These are phyloP conservation scores for Pocillopora verrucosa DNA, from an alignment of 64 coral and sea anemone genomes.

Conservation along the genomic window DNA sequence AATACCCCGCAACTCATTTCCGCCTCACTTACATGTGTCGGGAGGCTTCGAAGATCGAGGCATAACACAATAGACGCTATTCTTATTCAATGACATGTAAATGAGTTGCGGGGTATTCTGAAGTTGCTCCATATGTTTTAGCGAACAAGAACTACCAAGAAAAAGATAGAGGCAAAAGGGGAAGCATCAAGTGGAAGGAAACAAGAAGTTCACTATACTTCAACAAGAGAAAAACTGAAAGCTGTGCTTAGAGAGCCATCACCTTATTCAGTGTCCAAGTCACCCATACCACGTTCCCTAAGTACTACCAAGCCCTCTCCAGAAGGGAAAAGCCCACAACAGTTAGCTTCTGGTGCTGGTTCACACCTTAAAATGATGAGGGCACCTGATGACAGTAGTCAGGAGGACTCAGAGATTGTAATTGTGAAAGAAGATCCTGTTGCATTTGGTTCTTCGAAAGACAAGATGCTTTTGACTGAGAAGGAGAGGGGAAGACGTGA, in stretches of 20 bases:
- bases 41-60: too few relatives aligned
- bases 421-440: slow-evolving; percentile 37
- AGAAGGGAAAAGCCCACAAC: slow-evolving; percentile 16
- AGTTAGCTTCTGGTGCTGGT: neutral
- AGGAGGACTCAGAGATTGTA: slow-evolving; percentile 19
- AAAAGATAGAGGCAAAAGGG: neutral
- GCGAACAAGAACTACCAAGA: neutral
- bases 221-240: slow-evolving; percentile 17
- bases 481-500: slow-evolving; percentile 29
- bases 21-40: too few relatives aligned
- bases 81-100: too few relatives aligned
- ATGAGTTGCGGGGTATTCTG: too few relatives aligned
- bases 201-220: neutral
- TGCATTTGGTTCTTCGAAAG: slow-evolving; percentile 20
- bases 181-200: neutral
- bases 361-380: slow-evolving; percentile 6
- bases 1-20: too few relatives aligned
- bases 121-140: too few relatives aligned
- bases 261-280: slow-evolving; percentile 16
- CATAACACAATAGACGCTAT: too few relatives aligned
- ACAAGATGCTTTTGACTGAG: neutral
- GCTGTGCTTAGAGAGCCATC: neutral
- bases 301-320: neutral
- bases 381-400: neutral
- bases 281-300: slow-evolving; percentile 10